phyloP scores from a whole-genome alignment of 2,113 vertebrate genomes.

The Myocastor coypus region DNA sequence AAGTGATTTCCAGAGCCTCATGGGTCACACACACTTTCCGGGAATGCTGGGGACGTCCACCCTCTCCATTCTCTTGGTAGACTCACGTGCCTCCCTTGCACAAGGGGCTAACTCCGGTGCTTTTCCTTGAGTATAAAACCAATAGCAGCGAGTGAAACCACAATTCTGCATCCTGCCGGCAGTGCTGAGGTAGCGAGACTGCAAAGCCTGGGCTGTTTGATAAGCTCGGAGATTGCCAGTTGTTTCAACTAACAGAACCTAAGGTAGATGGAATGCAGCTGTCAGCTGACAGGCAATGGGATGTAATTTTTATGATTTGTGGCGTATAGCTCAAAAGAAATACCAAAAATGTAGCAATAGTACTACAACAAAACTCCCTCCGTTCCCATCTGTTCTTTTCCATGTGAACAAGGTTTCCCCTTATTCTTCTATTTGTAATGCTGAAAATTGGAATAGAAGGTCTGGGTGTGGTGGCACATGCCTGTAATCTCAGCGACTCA shows the following conservation, averaged over 20 bases:
- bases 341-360: background rate
- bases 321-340: background rate
- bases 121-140: background rate
- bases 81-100: background rate
- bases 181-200: too few species aligned
- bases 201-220: background rate
- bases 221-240: background rate
- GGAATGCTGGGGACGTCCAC: rapidly evolving
- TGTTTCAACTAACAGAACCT: background rate
- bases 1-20: background rate
- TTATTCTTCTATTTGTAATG: background rate
- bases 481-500: background rate
- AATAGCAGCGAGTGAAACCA: background rate
- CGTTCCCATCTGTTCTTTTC: background rate
- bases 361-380: background rate
- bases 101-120: background rate
- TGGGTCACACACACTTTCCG: background rate
- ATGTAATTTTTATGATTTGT: background rate
- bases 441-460: background rate
- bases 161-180: background rate
- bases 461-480: background rate
- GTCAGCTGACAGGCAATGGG: background rate
- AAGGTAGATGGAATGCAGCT: background rate
- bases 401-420: background rate
- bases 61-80: background rate